These are phyloP conservation scores for Edolisoma coerulescens DNA, from an alignment of 2,113 vertebrate genomes.

Conservation along the genomic window DNA sequence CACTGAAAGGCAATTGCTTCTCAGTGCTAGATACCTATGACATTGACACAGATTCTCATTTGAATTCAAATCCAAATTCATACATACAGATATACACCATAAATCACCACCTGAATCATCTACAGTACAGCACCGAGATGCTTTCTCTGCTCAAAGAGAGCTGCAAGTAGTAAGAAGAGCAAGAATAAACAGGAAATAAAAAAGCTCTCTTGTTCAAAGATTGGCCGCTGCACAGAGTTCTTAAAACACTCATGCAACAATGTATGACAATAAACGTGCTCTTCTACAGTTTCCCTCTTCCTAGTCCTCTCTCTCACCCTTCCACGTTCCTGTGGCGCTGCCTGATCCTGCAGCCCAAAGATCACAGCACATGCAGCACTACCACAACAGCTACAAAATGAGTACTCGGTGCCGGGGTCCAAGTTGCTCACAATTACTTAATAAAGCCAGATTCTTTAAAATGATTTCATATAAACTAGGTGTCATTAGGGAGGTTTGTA, in stretches of 20 bases:
- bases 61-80: background rate
- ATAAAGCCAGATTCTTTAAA: background rate
- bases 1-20: background rate
- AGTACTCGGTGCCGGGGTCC: rapidly evolving
- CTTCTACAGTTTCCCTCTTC: background rate
- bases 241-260: background rate
- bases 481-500: background rate
- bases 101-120: background rate
- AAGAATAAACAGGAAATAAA: background rate
- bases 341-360: background rate
- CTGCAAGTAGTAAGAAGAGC: background rate
- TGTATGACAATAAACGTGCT: background rate
- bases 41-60: background rate
- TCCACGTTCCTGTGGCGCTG: rapidly evolving
- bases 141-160: background rate
- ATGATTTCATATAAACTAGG: background rate
- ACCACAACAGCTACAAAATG: background rate
- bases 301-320: background rate
- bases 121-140: background rate
- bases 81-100: background rate
- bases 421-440: background rate
- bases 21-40: background rate
- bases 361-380: background rate
- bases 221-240: background rate
- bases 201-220: background rate